Percentiles rank a stretch among this genome's conserved stretches.
phyloP scores from a whole-genome alignment of 1,140 invertebrate genomes.

The Anadara kagoshimensis region DNA sequence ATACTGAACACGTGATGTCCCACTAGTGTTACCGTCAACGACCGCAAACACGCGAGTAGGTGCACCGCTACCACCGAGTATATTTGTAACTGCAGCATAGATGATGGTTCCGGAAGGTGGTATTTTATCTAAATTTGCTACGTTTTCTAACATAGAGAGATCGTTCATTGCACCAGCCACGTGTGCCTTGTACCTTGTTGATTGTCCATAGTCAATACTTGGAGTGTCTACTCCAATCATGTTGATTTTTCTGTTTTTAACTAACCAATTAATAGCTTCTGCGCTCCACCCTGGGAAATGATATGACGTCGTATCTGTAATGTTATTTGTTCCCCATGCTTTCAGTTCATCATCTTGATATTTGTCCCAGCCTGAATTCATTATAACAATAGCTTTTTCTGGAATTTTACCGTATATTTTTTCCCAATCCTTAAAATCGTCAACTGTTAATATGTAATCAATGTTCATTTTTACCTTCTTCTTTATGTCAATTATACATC shows the following conservation, averaged over 20 bases:
- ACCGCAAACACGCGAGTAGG: too few relatives aligned
- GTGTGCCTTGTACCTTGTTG: too few relatives aligned
- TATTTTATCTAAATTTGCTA: too few relatives aligned
- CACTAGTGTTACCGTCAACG: too few relatives aligned
- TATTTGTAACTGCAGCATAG: too few relatives aligned
- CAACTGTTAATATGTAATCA: conserved; percentile 50
- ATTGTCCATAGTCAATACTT: conserved; percentile 77
- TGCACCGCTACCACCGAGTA: too few relatives aligned
- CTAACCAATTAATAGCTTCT: conserved; percentile 78
- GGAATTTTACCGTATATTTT: conserved; percentile 71
- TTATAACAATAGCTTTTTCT: conserved; percentile 71
- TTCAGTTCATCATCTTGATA: conserved; percentile 54
- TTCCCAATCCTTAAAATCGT: conserved; percentile 72
- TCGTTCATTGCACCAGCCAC: too few relatives aligned
- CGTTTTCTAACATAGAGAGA: too few relatives aligned
- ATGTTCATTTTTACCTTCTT: conserved; percentile 50
- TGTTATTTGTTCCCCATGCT: conserved; percentile 44
- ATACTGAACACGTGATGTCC: too few relatives aligned
- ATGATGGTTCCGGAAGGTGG: too few relatives aligned
- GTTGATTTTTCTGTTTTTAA: conserved; percentile 76
- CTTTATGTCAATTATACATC: conserved; percentile 56
- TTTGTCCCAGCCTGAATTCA: conserved; percentile 77
- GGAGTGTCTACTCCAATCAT: conserved; percentile 81
- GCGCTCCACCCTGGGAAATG: conserved; percentile 75
- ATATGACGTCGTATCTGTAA: background rate